Base-by-base conservation (phyloP, 2,113 vertebrate species). In the Jacana jacana region DNA sequence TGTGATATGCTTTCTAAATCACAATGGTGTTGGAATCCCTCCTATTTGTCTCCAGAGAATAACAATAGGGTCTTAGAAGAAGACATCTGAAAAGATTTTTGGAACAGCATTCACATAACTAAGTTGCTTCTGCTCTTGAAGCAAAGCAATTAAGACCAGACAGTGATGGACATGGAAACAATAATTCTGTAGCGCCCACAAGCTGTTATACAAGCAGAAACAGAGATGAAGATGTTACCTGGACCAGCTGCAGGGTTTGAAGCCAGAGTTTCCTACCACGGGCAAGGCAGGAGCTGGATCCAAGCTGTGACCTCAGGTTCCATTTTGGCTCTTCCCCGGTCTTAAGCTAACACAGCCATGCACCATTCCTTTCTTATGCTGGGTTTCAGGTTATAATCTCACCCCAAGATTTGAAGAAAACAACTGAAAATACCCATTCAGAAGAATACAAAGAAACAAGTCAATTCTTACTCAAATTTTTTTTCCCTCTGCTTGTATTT, bases 401-500 rank as follows among this genome's bases (percentile, higher is more conserved):
- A 78, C 19, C 35, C 13, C n/a, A 92, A 79, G 10, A 57, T 49
- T 49, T 86, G 16, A 71, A 79, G n/a, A 71, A 85, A 73, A 87
- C 46, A 24, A 25, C 39, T 51, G 28, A 23, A 65, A 78, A 20
- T 9, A 22, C 61, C 1, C 0, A 13, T 84, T 70, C 61, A 78
- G 33, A 84, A 87, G 28, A 48, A 58, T 35, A 52, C 15, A 91
- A 82, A 86, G 30, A 13, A 87, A 72, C 63, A 12, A 51, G 16
- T 30, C 40, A 61, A 7, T 79, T 82, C 4, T 40, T 5, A 25
- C 7, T 39, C 2, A 52, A 11, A 0, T 0, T 33, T 13, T 70
- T 64, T 66, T 60, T n/a, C n/a, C 30, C 7, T 79, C 33, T 63
- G 4, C 8, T 82, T 44, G 14, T 79, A 18, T 80, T 83, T 25